Percentiles rank a stretch among this genome's conserved stretches.
These are phyloP conservation scores for Rhincodon typus DNA, from an alignment of 2,797 vertebrate genomes.

Conservation along the genomic window DNA sequence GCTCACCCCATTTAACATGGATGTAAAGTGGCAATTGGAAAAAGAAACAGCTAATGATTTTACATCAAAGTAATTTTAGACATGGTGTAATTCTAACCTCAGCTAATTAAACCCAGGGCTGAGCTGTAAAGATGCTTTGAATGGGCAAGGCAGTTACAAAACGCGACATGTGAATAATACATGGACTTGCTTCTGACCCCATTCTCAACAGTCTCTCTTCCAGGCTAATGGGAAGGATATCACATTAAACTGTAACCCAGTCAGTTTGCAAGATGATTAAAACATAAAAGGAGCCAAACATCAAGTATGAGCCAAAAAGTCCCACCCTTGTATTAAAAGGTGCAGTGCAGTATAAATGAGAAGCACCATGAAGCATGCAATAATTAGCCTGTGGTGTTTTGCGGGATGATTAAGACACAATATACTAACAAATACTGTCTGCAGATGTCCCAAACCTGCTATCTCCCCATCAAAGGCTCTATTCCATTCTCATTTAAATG, in stretches of 20 bases:
- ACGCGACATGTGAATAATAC: constrained; percentile 59
- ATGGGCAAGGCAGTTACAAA: constrained; percentile 51
- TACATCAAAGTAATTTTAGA: constrained; percentile 29
- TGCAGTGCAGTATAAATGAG: not conserved
- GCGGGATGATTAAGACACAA: constrained; percentile 12
- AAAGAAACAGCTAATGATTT: not conserved
- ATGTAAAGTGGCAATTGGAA: constrained; percentile 3
- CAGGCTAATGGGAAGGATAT: constrained; percentile 24
- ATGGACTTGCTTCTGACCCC: constrained; percentile 48
- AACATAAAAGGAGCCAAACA: constrained; percentile 31
- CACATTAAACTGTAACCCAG: constrained; percentile 17
- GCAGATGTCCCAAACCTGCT: not conserved
- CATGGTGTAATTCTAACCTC: constrained; percentile 50
- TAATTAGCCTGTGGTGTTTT: not conserved
- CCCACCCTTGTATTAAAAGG: not conserved
- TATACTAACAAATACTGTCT: not conserved
- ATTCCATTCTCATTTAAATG: not conserved
- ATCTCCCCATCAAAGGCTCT: not conserved
- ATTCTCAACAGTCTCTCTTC: constrained; percentile 17
- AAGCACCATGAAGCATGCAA: not conserved
- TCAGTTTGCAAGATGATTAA: not conserved
- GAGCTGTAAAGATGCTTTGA: constrained; percentile 53
- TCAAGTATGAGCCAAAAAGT: not conserved
- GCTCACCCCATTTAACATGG: not conserved
- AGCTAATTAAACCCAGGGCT: constrained; percentile 52